These are phyloP conservation scores for Sebastes minor DNA, from an alignment of 2,797 vertebrate species.

Conservation along the genomic window DNA sequence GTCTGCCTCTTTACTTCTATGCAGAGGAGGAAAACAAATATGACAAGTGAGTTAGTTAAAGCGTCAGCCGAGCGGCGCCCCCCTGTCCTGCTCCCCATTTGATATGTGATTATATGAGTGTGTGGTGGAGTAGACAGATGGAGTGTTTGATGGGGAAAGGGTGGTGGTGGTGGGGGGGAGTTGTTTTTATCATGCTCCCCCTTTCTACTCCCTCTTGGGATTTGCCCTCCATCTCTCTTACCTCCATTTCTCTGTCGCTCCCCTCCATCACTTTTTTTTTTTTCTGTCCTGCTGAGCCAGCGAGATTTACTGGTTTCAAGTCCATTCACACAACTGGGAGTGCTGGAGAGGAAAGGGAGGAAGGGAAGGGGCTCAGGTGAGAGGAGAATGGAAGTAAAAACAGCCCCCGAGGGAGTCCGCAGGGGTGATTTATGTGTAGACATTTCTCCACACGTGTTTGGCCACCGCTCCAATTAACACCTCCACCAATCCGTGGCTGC, in stretches of 20 bases:
- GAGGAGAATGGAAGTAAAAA: constrained; percentile 26
- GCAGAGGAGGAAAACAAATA: constrained; percentile 8
- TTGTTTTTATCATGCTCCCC: constrained; percentile 35
- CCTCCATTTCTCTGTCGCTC: constrained; percentile 29
- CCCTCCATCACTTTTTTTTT: constrained; percentile 32
- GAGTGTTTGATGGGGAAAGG: constrained; percentile 22
- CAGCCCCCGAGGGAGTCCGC: background rate
- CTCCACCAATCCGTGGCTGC: constrained; percentile 41
- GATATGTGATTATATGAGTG: constrained; percentile 55
- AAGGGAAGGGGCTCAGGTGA: background rate
- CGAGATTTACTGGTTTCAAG: constrained; percentile 54
- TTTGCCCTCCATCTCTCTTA: constrained; percentile 46
- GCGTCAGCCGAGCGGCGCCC: constrained; percentile 5
- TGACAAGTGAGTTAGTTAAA: constrained; percentile 50
- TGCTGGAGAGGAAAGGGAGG: background rate
- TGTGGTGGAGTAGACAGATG: constrained; percentile 35
- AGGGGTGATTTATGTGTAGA: constrained; percentile 65
- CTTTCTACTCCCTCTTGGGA: constrained; percentile 5
- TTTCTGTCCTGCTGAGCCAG: constrained; percentile 62
- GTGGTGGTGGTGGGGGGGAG: background rate
- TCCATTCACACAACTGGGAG: constrained; percentile 43
- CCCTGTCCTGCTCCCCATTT: constrained; percentile 37
- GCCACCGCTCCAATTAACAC: constrained; percentile 65
- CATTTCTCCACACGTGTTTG: constrained; percentile 58
- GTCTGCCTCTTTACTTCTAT: constrained; percentile 3